phyloP scores from a whole-genome alignment of 2,113 vertebrate genomes.

The Phyllostomus hastatus region DNA sequence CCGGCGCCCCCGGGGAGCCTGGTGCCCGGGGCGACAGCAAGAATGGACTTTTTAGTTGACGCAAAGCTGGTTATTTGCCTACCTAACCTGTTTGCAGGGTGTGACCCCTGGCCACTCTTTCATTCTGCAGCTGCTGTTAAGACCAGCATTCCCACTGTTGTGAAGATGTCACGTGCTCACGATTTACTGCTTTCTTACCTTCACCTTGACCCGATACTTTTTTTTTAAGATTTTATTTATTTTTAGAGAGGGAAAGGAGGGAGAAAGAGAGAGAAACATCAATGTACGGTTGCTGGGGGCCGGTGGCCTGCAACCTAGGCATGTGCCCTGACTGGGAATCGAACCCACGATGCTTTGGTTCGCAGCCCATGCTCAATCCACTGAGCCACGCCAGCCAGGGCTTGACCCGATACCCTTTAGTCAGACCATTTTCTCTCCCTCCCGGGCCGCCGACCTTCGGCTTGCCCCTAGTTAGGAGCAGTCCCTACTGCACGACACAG shows the following conservation, averaged over 20 bases:
- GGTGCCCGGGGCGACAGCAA: not conserved
- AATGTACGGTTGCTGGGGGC: no score
- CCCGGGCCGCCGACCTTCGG: not conserved
- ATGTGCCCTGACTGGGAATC: no score
- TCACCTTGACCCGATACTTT: not conserved
- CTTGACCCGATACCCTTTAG: not conserved
- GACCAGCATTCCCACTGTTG: not conserved
- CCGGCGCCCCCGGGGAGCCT: not conserved
- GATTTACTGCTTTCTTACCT: not conserved
- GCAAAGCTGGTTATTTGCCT: not conserved
- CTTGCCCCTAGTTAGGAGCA: not conserved
- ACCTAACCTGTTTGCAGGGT: not conserved
- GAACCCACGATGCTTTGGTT: no score
- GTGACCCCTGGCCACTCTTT: not conserved
- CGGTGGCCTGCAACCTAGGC: no score
- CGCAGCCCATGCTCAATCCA: no score
- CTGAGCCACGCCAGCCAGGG: no score
- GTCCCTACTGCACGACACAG: not conserved
- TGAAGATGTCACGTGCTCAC: not conserved
- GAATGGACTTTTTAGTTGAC: not conserved
- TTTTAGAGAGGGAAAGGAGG: no score
- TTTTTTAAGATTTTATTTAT: no score
- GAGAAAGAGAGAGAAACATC: no score
- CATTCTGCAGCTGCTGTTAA: not conserved
- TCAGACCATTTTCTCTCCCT: not conserved